These are phyloP conservation scores for Apoderus coryli DNA, from an alignment of 2,888 invertebrate genomes.

Conservation along the genomic window DNA sequence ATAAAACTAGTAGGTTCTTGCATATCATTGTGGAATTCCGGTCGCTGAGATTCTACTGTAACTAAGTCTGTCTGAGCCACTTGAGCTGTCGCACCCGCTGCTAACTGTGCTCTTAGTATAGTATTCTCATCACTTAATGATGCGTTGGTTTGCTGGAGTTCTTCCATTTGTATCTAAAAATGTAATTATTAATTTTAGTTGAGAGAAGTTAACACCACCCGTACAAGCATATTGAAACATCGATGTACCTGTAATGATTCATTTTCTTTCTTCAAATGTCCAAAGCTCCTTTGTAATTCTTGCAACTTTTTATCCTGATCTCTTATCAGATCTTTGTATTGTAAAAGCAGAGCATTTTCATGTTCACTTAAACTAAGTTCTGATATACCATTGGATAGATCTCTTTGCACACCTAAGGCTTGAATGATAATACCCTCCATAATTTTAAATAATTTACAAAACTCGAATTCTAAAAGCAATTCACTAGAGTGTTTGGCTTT, in stretches of 20 bases:
- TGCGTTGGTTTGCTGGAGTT: constrained; percentile 53
- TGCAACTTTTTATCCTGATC: constrained; percentile 68
- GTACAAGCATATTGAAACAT: background rate
- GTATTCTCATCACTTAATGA: constrained; percentile 79
- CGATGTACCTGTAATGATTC: constrained; percentile 32
- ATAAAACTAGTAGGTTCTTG: too few relatives aligned
- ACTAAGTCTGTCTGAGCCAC: too few relatives aligned
- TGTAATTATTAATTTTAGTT: constrained; percentile 1
- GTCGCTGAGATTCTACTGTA: too few relatives aligned
- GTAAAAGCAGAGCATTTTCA: constrained; percentile 41
- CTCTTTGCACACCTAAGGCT: constrained; percentile 30
- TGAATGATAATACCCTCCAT: constrained; percentile 40
- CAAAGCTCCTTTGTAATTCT: constrained; percentile 32
- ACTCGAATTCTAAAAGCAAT: constrained; percentile 85
- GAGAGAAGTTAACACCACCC: too few relatives aligned
- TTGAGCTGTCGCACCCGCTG: constrained; percentile 30
- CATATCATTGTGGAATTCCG: too few relatives aligned
- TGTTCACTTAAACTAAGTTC: constrained; percentile 36
- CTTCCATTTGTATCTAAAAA: constrained; percentile 41
- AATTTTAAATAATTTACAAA: constrained; percentile 79
- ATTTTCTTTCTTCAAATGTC: constrained; percentile 26
- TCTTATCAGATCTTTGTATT: constrained; percentile 82
- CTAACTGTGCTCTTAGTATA: constrained; percentile 54
- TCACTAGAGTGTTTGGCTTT: constrained; percentile 61
- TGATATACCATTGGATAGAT: constrained; percentile 36